Conservation (phyloP, 30 jellyfish, hydroid and myxozoan species). For the Turritopsis rubra region DNA sequence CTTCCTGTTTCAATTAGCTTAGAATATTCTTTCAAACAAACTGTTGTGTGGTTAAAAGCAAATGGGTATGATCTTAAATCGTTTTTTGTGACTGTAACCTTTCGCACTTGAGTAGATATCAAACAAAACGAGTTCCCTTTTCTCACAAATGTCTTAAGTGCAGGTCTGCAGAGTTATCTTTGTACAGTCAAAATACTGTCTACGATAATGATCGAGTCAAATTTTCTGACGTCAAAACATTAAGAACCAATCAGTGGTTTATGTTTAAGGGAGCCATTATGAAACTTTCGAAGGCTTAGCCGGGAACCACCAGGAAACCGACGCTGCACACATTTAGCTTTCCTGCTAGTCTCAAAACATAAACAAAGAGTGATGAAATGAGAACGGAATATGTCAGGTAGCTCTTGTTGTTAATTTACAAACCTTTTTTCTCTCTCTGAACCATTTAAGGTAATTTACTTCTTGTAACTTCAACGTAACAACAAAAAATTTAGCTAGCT, state of each 20-base stretch:
- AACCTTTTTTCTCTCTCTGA: neutral
- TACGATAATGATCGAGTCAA: neutral
- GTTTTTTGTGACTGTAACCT: too few relatives aligned
- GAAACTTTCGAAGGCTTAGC: neutral
- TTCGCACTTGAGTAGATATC: too few relatives aligned
- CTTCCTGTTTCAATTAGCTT: too few relatives aligned
- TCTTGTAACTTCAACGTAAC: too few relatives aligned
- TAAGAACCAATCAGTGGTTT: constrained; percentile 5
- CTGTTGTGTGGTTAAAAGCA: too few relatives aligned
- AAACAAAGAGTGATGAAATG: neutral
- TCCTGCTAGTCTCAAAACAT: neutral
- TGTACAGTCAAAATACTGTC: neutral
- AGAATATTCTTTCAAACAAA: too few relatives aligned
- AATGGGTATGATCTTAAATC: too few relatives aligned
- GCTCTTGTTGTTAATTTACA: neutral
- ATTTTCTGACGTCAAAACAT: constrained; percentile 3
- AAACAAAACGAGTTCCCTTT: too few relatives aligned
- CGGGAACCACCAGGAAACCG: constrained; percentile 2
- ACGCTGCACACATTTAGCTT: neutral
- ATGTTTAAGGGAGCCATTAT: constrained; percentile 18
- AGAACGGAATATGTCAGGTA: neutral
- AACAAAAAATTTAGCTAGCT: too few relatives aligned
- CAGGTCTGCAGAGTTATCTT: neutral
- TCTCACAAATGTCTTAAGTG: neutral
- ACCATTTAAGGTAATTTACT: neutral